Evolutionary conservation across 2,797 vertebrate genomes (phyloP), one percentile per base, ranked within the genome.

Genomic region (Enteromius unitaeniatus): DNA sequence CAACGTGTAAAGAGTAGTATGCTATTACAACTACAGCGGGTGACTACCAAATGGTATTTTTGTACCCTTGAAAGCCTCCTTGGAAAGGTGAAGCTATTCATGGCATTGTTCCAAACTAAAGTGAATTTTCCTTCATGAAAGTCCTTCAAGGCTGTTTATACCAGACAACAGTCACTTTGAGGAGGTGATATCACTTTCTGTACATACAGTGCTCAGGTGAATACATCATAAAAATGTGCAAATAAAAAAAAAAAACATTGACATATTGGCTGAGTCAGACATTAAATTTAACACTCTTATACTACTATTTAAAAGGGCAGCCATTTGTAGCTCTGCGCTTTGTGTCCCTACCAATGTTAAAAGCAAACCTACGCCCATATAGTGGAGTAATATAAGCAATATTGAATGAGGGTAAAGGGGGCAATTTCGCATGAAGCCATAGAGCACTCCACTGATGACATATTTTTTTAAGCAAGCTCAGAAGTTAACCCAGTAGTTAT

Each of bases 21-120:
- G 31, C 64, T 21, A 37, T 67, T 67, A 9, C 34, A 37, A 37
- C 19, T 37, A 34, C 3, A 5, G 64, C 28, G 1, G 9, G 31
- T 21, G 7, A 67, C 64, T 67, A 37, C 31, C 31, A 67, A 67
- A 34, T 67, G 19, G 64, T 67, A 67, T 37, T 37, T 67, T 37
- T 67, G 64, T 37, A 67, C 64, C 31, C 64, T 67, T 67, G 31
- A 67, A 37, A 67, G 64, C 6, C 19, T 67, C 31, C 0, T 1
- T 37, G 9, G 64, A 67, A 67, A 67, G 64, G 17, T 67, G 64
- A 67, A 67, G 31, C 31, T 21, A 37, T 37, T 67, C 64, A 11
- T 67, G 64, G 64, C 64, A 67, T 67, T 1, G 1, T 37, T 67
- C 31, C 64, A 67, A 67, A 67, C 64, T 67, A 67, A 67, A 67